These are phyloP conservation scores for Pantherophis vulpinus DNA, from an alignment of 2,797 vertebrate genomes.

Conservation along the genomic window DNA sequence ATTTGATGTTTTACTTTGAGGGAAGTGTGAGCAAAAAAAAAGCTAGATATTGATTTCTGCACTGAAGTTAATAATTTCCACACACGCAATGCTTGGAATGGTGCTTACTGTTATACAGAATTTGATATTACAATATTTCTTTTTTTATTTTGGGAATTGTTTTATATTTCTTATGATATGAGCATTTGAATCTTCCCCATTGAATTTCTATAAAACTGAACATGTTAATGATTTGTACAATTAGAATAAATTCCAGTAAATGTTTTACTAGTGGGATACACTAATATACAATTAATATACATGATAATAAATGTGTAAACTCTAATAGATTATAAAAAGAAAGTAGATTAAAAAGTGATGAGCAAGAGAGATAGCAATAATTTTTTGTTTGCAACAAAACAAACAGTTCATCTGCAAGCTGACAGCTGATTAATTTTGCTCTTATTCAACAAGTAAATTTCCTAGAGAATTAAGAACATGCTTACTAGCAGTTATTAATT, in stretches of 20 bases:
- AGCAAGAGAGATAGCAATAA: neutral
- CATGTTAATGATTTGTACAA: neutral
- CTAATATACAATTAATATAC: neutral
- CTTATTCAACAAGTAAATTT: neutral
- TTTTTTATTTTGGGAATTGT: neutral
- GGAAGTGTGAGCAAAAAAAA: constrained; percentile 52
- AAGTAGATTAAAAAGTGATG: neutral
- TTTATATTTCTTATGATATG: neutral
- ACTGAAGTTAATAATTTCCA: constrained; percentile 54
- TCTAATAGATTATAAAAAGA: neutral
- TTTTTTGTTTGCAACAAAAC: neutral
- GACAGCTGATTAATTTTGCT: neutral
- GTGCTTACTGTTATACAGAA: constrained; percentile 37
- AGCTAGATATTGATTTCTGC: constrained; percentile 61
- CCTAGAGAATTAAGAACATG: neutral
- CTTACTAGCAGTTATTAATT: neutral
- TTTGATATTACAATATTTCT: constrained; percentile 53
- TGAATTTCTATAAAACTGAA: neutral
- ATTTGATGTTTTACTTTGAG: constrained; percentile 39
- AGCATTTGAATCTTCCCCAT: neutral
- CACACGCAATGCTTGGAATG: constrained; percentile 39
- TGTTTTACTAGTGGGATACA: neutral
- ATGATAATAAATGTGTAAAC: neutral
- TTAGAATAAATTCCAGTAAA: neutral
- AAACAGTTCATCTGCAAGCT: neutral